Conservation (phyloP, 2,113 vertebrate species). For the Pelecanus crispus region DNA sequence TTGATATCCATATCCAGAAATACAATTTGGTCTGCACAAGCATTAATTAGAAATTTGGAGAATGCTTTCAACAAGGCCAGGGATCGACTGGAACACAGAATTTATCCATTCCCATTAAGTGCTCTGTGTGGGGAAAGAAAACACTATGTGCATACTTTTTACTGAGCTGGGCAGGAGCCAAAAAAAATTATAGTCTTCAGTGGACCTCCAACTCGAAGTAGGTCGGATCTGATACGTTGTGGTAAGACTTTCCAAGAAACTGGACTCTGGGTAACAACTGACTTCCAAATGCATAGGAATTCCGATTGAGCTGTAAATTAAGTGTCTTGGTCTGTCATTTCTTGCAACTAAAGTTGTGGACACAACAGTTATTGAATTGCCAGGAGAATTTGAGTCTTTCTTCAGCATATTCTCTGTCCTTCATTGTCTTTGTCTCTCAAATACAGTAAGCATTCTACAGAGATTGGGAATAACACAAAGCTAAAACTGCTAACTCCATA, state of each 20-base stretch:
- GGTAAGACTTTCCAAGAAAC: background rate
- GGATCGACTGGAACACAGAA: background rate
- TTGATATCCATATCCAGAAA: constrained; percentile 10
- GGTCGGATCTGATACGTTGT: background rate
- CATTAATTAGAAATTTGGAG: background rate
- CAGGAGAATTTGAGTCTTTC: background rate
- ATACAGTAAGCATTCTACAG: background rate
- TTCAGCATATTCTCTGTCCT: background rate
- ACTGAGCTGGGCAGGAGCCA: background rate
- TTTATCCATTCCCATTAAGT: background rate
- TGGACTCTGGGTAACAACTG: background rate
- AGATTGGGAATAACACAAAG: background rate
- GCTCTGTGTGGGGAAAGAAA: background rate
- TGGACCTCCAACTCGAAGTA: background rate
- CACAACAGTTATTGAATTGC: background rate
- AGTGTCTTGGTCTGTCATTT: background rate
- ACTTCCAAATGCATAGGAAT: background rate
- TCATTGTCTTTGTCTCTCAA: background rate
- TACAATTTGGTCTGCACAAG: background rate
- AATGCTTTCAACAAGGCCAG: background rate
- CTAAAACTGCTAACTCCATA: background rate
- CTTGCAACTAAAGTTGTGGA: background rate
- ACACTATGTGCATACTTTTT: background rate
- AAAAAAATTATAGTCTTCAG: background rate
- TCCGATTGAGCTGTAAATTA: background rate